phyloP scores from a whole-genome alignment of 1,140 invertebrate species.

The Panagrolaimus sp. region DNA sequence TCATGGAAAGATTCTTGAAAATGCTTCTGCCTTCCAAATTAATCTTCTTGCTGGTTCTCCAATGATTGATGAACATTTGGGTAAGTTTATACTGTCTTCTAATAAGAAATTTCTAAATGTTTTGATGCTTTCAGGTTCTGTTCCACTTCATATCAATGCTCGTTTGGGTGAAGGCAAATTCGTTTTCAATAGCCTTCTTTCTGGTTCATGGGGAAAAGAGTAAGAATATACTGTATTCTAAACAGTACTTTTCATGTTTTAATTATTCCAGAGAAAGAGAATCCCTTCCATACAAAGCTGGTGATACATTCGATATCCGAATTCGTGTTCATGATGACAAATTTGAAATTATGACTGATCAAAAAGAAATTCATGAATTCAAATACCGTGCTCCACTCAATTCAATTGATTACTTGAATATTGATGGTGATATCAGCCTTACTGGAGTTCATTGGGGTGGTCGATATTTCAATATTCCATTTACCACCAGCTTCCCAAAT shows the following conservation, averaged over 20 bases:
- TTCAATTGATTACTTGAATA: conserved; percentile 32
- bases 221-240: too few relatives aligned
- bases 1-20: conserved; percentile 16
- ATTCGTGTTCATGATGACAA: conserved; percentile 46
- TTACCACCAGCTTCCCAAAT: conserved; percentile 42
- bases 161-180: conserved; percentile 45
- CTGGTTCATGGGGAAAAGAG: conserved; percentile 43
- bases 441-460: conserved; percentile 52
- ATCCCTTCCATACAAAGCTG: conserved; percentile 34
- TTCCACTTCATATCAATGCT: conserved; percentile 36
- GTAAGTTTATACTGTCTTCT: conserved; percentile 21
- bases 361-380: conserved; percentile 38
- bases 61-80: conserved; percentile 26
- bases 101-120: not conserved
- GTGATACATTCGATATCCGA: conserved; percentile 37
- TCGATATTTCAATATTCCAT: conserved; percentile 40
- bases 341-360: conserved; percentile 35
- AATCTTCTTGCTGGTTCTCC: conserved; percentile 30
- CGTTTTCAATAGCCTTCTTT: conserved; percentile 41
- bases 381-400: conserved; percentile 33
- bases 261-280: conserved; percentile 22
- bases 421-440: conserved; percentile 45
- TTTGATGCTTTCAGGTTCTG: conserved; percentile 9
- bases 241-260: too few relatives aligned
- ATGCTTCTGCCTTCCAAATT: conserved; percentile 23